phyloP scores from a whole-genome alignment of 2,888 invertebrate genomes.

The Coremacera marginata region DNA sequence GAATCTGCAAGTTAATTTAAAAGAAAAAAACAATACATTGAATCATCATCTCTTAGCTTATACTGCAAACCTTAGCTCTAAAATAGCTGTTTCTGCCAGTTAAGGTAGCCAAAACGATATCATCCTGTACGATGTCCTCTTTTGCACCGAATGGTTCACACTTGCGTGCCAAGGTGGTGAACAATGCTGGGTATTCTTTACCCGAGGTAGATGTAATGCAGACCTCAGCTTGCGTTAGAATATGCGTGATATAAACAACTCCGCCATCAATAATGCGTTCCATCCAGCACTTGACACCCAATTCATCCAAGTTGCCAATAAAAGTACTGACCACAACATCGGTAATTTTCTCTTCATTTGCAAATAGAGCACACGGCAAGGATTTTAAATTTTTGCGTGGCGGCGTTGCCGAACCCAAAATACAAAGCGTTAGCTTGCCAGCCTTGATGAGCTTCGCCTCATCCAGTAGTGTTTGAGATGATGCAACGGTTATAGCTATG shows the following conservation, averaged over 20 bases:
- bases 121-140: conserved; percentile 38
- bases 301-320: conserved; percentile 42
- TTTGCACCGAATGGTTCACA: conserved; percentile 35
- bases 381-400: conserved; percentile 24
- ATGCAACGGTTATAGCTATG: conserved; percentile 45
- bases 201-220: conserved; percentile 46
- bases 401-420: conserved; percentile 34
- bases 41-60: not conserved
- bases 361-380: conserved; percentile 40
- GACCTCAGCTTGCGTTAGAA: conserved; percentile 48
- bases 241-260: conserved; percentile 45
- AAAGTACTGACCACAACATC: conserved; percentile 49
- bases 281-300: conserved; percentile 48
- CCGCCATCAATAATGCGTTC: conserved; percentile 46
- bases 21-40: not conserved
- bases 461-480: conserved; percentile 39
- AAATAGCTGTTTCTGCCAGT: conserved; percentile 26
- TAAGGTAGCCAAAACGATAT: conserved; percentile 43
- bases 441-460: conserved; percentile 38
- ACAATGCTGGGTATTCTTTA: conserved; percentile 46
- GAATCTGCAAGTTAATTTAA: not conserved
- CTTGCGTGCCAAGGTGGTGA: conserved; percentile 45
- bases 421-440: conserved; percentile 37
- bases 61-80: conserved; percentile 42
- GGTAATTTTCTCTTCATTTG: conserved; percentile 43